These are phyloP conservation scores for Trachops cirrhosus DNA, from an alignment of 2,797 vertebrate genomes.

Conservation along the genomic window DNA sequence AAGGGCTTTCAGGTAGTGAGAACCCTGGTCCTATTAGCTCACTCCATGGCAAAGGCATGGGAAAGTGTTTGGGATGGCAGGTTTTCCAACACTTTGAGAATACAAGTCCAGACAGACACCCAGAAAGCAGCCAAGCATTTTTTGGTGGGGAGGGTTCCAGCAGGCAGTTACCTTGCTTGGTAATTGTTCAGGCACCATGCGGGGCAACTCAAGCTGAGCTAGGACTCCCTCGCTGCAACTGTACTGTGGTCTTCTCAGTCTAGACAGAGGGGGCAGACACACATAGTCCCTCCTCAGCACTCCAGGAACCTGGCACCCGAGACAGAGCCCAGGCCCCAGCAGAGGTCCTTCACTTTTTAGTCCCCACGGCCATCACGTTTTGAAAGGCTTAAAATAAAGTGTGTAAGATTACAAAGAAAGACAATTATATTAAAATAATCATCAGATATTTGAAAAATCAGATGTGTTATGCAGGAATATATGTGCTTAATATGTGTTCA, in stretches of 20 bases:
- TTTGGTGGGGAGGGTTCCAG: conserved; percentile 36
- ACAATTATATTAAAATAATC: background rate
- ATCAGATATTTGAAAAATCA: background rate
- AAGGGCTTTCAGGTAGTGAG: conserved; percentile 52
- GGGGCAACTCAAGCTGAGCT: background rate
- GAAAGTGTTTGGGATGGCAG: conserved; percentile 56
- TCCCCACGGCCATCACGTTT: background rate
- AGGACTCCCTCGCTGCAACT: background rate
- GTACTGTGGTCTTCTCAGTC: background rate
- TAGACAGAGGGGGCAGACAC: background rate
- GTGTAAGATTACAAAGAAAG: background rate
- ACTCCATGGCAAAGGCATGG: background rate
- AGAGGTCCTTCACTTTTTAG: background rate
- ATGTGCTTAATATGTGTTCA: background rate
- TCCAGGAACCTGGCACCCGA: background rate
- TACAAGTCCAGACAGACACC: conserved; percentile 50
- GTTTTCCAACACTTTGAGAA: conserved; percentile 35
- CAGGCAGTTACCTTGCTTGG: conserved; percentile 1
- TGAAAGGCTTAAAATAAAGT: conserved; percentile 27
- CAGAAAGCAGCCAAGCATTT: conserved; percentile 44
- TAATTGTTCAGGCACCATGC: conserved; percentile 14
- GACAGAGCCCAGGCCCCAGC: background rate
- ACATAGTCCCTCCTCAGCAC: background rate
- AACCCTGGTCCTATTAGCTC: background rate
- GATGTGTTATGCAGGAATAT: background rate